Evolutionary conservation across 2,888 invertebrate genomes (phyloP), one percentile per base, ranked within the genome.

Genomic region (Mycogona germanica): DNA sequence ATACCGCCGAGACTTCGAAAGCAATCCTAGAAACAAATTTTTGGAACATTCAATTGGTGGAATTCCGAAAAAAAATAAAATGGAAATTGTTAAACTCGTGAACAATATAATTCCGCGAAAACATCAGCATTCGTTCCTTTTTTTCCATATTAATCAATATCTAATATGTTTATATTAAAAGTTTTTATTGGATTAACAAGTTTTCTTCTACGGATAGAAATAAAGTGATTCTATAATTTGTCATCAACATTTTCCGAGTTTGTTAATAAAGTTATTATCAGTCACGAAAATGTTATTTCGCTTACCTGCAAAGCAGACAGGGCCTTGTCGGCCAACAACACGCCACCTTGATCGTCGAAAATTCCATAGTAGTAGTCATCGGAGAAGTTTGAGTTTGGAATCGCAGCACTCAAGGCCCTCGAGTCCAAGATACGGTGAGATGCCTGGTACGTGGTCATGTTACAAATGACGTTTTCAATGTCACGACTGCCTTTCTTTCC

Each of bases 331-430:
- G 51, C 51, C 12, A 41, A 14, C 2, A 51, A 9, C 23, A 41
- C 19, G 23, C 51, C 51, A n/a, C 51, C 51, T 9, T 23, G 21
- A 4, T 51, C 51, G 41, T 51, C 51, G 6, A 12, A 17, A 14
- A 30, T 21, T 30, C 17, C 48, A 21, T 30, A 21, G 19, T 30
- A 21, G 19, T 30, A 17, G 32, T 30, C 32, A 25, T 9, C 17
- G 19, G 5, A 5, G 35, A 30, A 47, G 4, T 5, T 7, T 7
- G 35, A 9, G 5, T 30, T 9, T 35, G 48, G 48, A 47, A 47
- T 30, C 6, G 17, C 32, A 30, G 6, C 21, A 7, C 9, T 47
- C 6, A 47, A 19, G 7, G 6, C 41, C 28, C 29, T 7, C 7
- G 12, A 32, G 26, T 47, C 32, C 6, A 47, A 32, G 19, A 28